Base-by-base conservation (phyloP, 1,140 invertebrate species). In the Agrilus planipennis region DNA sequence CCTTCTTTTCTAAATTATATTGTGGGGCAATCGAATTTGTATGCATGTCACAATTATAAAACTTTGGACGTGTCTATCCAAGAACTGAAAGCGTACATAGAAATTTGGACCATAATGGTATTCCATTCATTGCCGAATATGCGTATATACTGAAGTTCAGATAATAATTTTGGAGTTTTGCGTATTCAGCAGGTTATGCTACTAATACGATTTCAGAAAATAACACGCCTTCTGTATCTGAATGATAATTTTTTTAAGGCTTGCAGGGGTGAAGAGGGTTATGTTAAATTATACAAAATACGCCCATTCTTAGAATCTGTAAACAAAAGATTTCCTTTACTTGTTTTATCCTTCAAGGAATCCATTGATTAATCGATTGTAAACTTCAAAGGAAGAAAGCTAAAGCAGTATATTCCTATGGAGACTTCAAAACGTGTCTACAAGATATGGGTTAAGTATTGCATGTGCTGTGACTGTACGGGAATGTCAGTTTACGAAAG, bases 381-480 rank as follows among this genome's bases (percentile, higher is more conserved):
- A 32, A 52, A 52, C 37, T 60, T 60, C 41, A 60, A 62, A 50
- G 54, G 53, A 35, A 54, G 46, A 45, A 46, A 44, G 10, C 47
- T 66, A 40, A 62, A 61, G 49, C 61, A 66, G 46, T 67, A 65
- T 47, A 53, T 57, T 20, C 62, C 57, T 42, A 52, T 50, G 42
- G 65, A 67, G 51, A 62, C 62, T 22, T 62, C 58, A 42, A 66
- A 67, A 52, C 52, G 63, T 49, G 62, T 57, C 9, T 58, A 57
- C 38, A 64, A 58, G 50, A 44, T 60, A 31, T 66, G 61, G 58
- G 34, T 19, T n/a, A n/a, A n/a, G n/a, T 20, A 9, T 36, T 20
- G 34, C 34, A 20, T 36, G 34, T 21, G 18, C 10, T 19, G 18
- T 36, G 6, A 36, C 19, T 19, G 10, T 15, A 5, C 20, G 10